Conservation (phyloP, 2,797 vertebrate genomes). For the Halcyon smyrnensis region DNA sequence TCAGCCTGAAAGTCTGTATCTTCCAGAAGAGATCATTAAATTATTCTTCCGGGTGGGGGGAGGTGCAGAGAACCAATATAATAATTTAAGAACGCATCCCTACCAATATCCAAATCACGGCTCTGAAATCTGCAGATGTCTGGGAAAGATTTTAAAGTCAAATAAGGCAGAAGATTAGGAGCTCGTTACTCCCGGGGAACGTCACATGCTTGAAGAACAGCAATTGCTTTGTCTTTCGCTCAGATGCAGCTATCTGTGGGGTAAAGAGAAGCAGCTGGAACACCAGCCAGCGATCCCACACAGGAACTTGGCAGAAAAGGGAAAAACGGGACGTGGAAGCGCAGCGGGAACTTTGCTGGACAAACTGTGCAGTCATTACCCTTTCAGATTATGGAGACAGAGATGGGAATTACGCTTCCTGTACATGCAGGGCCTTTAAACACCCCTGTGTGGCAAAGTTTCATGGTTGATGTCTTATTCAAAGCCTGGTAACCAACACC, state of each 20-base stretch:
- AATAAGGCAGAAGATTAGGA: slow-evolving; percentile 43
- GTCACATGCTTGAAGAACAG: slow-evolving; percentile 31
- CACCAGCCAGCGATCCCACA: neutral
- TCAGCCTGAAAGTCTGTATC: neutral
- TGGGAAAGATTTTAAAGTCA: slow-evolving; percentile 49
- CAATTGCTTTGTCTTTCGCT: slow-evolving; percentile 38
- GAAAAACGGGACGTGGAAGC: slow-evolving; percentile 12
- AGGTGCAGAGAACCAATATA: neutral
- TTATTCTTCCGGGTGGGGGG: neutral
- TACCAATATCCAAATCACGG: neutral
- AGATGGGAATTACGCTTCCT: slow-evolving; percentile 9
- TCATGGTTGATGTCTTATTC: slow-evolving; percentile 31
- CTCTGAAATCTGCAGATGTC: slow-evolving; percentile 29
- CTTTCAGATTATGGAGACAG: neutral
- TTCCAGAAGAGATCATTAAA: neutral
- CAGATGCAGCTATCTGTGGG: slow-evolving; percentile 23
- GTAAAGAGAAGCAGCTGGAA: slow-evolving; percentile 33
- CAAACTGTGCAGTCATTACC: slow-evolving; percentile 21
- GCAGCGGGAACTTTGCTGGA: neutral
- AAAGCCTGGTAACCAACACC: slow-evolving; percentile 8
- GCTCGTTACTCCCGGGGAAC: neutral
- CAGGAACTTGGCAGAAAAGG: slow-evolving; percentile 37
- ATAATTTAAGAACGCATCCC: neutral
- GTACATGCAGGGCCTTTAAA: neutral
- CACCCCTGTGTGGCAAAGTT: neutral